Conservation (phyloP, 2,888 invertebrate genomes). For the Andrena dorsata region DNA sequence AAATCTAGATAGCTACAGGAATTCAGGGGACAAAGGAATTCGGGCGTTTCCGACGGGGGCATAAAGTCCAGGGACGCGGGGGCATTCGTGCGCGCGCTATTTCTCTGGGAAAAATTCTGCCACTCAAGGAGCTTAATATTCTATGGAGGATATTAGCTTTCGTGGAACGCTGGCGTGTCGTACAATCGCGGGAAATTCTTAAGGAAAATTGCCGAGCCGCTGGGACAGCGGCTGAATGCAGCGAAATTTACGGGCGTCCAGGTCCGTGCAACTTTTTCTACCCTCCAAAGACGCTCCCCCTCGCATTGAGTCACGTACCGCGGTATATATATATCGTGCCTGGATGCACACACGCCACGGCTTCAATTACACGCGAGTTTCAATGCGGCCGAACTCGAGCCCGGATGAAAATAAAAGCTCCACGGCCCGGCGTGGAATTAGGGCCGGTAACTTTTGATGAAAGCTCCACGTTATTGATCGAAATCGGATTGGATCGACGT, state of each 20-base stretch:
- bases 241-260: constrained; percentile 43
- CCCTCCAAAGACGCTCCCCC: not conserved
- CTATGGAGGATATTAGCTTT: constrained; percentile 41
- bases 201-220: constrained; percentile 32
- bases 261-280: constrained; percentile 36
- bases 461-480: not conserved
- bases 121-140: constrained; percentile 25
- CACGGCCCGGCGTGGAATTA: not conserved
- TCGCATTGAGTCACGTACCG: constrained; percentile 38
- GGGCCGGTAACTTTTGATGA: not conserved
- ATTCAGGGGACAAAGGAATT: not conserved
- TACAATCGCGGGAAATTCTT: constrained; percentile 19
- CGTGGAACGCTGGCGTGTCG: constrained; percentile 18
- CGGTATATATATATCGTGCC: not conserved
- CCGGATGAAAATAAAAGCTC: constrained; percentile 19
- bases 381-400: constrained; percentile 1
- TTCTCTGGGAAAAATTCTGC: constrained; percentile 1
- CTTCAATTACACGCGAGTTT: constrained; percentile 33
- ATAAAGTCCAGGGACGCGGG: not conserved
- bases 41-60: too few relatives aligned
- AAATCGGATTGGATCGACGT: not conserved
- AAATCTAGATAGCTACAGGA: not conserved
- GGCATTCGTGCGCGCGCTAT: not conserved
- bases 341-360: not conserved
- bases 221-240: constrained; percentile 24